A percentile compares a stretch with the other conserved stretches of the same genome.
phyloP scores from a whole-genome alignment of 2,113 vertebrate species.

The Typhlomys cinereus region DNA sequence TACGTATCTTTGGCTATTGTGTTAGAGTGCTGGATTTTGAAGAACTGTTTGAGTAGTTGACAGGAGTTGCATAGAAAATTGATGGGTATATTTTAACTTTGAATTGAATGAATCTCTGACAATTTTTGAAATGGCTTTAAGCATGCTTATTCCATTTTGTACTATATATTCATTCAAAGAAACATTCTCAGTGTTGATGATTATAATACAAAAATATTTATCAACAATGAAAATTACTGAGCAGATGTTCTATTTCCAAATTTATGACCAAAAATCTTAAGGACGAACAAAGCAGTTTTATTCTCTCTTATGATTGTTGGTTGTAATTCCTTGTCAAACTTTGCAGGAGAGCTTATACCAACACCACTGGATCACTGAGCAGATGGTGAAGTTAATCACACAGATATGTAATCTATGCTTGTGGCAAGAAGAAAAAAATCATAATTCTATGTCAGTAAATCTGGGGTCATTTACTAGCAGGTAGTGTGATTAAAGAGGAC shows the following conservation, averaged over 20 bases:
- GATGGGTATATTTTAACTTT: neutral
- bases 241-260: neutral
- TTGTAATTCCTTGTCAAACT: too few relatives aligned
- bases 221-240: neutral
- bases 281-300: neutral
- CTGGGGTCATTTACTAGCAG: neutral
- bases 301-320: too few relatives aligned
- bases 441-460: neutral
- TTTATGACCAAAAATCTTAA: too few relatives aligned
- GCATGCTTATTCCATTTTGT: neutral
- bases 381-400: neutral
- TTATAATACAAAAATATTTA: neutral
- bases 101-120: neutral
- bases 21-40: neutral
- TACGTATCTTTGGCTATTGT: neutral
- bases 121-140: neutral
- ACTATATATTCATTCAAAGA: neutral
- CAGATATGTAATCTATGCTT: neutral
- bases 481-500: too few relatives aligned
- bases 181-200: neutral
- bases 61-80: neutral
- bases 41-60: neutral
- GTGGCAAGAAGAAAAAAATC: neutral
- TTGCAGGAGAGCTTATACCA: too few relatives aligned
- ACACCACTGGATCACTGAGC: neutral